These are phyloP conservation scores for Galleria mellonella DNA, from an alignment of 1,140 invertebrate genomes.

Conservation along the genomic window DNA sequence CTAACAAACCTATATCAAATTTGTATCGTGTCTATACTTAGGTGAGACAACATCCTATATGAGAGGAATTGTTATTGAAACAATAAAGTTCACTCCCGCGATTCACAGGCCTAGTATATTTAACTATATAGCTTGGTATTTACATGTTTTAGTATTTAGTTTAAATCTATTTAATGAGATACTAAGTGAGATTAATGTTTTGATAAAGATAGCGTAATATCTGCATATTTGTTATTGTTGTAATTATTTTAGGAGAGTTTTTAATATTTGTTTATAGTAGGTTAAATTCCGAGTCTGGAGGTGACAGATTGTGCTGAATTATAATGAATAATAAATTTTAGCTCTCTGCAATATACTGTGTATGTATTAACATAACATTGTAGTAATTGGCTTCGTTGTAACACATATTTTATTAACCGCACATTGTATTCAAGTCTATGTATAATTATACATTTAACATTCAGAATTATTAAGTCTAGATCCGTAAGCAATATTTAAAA, in stretches of 20 bases:
- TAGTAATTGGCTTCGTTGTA: conserved; percentile 49
- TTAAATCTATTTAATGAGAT: conserved; percentile 54
- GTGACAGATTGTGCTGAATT: conserved; percentile 54
- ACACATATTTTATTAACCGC: conserved; percentile 22
- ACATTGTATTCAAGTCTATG: conserved; percentile 25
- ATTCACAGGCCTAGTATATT: conserved; percentile 31
- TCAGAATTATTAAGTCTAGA: background rate
- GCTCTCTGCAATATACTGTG: conserved; percentile 35
- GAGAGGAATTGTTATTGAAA: no score
- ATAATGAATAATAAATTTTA: conserved; percentile 29
- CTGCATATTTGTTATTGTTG: conserved; percentile 67
- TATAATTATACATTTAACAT: conserved; percentile 3
- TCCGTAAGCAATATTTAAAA: conserved; percentile 3
- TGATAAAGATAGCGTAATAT: conserved; percentile 46
- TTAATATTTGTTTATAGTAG: conserved; percentile 64
- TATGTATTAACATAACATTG: conserved; percentile 11
- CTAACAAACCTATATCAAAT: no score
- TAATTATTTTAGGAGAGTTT: conserved; percentile 68
- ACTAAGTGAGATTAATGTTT: conserved; percentile 71
- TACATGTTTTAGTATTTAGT: conserved; percentile 33
- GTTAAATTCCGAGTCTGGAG: conserved; percentile 43
- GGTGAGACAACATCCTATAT: no score
- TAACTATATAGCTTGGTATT: conserved; percentile 24
- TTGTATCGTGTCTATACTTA: no score
- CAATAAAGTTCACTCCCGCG: conserved; percentile 1